Percentiles rank a stretch among this genome's conserved stretches.
phyloP scores from a whole-genome alignment of 1,140 invertebrate genomes.

The Dendrolimus punctatus region DNA sequence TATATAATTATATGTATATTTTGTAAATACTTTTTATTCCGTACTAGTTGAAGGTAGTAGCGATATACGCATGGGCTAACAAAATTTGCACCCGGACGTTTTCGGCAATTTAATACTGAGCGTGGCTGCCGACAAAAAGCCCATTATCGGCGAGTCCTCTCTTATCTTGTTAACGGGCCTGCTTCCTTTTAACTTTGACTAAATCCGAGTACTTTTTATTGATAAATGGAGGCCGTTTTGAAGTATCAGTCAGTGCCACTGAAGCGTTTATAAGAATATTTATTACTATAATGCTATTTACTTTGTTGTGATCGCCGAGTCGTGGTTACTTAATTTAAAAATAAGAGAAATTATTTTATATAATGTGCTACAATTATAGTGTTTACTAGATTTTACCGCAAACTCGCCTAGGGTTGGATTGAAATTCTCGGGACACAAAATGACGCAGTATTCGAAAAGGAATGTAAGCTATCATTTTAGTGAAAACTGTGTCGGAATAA shows the following conservation, averaged over 20 bases:
- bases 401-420: no score
- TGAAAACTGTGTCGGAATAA: no score
- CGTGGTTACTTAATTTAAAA: no score
- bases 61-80: constrained; percentile 14
- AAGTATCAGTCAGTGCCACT: constrained; percentile 22
- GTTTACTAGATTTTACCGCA: no score
- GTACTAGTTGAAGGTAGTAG: background rate
- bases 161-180: constrained; percentile 51
- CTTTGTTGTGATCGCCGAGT: background rate
- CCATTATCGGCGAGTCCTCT: constrained; percentile 40
- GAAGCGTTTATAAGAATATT: constrained; percentile 10
- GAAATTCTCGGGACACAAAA: no score
- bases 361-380: no score
- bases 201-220: constrained; percentile 27
- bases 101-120: constrained; percentile 41
- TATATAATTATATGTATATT: no score
- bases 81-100: constrained; percentile 33
- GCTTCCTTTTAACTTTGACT: constrained; percentile 51
- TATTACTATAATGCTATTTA: constrained; percentile 8
- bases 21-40: background rate
- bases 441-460: no score
- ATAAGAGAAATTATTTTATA: no score
- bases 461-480: no score
- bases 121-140: constrained; percentile 45
- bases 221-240: constrained; percentile 25